Evolutionary conservation across 2,113 vertebrate genomes (phyloP), one percentile per base, ranked within the genome.

Genomic region (zebrafish (Danio rerio)): DNA sequence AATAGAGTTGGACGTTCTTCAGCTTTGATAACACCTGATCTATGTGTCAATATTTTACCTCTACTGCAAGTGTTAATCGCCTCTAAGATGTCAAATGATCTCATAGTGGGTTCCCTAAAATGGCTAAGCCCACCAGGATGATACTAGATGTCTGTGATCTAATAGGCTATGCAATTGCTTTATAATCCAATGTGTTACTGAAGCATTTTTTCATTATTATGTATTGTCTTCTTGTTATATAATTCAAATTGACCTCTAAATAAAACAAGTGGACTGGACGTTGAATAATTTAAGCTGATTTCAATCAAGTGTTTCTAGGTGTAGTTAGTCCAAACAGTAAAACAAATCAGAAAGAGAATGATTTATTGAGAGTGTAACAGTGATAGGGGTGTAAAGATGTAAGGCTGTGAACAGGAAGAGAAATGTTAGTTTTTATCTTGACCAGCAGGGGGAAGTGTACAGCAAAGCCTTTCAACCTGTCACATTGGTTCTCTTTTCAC

Each of bases 1-100:
- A 86, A 68, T 84, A 82, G 71, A 77, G 79, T 70, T 86, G 85
- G 85, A 86, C 12, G 61, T 58, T 68, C 82, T 86, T 86, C 85
- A 86, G 85, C 66, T 86, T 84, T 86, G 85, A 86, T 86, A 86
- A 86, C 85, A 84, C 82, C 82, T 86, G 80, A 86, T 86, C 82
- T 84, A 84, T 86, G 82, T 74, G 74, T 79, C 82, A 84, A 81
- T 86, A 84, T 81, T 81, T 86, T 76, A 84, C 56, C 77, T 84
- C 85, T 86, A 86, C 82, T 84, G 79, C 83, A 78, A 84, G 55
- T 72, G 58, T 71, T 68, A 72, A 75, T 78, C 72, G 15, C 80
- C 75, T 81, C 81, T 61, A 59, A 78, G 31, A 81, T 49, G 45
- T 61, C 63, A 73, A 81, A 50, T 78, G 58, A 81, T 81, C 77